phyloP scores from a whole-genome alignment of 2,113 vertebrate genomes.

The Callithrix jacchus region DNA sequence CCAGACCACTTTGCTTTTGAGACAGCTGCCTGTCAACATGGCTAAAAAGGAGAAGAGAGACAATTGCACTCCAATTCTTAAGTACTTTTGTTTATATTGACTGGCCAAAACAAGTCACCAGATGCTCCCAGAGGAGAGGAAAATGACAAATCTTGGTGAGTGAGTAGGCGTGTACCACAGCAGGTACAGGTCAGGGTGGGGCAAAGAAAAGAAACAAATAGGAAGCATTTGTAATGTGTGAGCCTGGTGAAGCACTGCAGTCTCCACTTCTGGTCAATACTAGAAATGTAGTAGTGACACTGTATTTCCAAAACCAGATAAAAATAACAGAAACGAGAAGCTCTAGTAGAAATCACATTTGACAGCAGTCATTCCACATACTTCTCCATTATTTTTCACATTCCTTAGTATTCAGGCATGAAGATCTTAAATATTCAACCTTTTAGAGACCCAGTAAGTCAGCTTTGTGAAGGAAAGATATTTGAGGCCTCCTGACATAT shows the following conservation, averaged over 20 bases:
- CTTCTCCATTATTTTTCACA: background rate
- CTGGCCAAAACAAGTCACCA: background rate
- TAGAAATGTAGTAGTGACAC: background rate
- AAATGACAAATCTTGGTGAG: background rate
- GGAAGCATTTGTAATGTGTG: background rate
- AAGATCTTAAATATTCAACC: conserved; percentile 3
- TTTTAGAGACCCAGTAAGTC: background rate
- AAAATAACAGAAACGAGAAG: background rate
- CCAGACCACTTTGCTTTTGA: background rate
- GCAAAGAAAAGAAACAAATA: background rate
- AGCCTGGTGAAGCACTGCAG: background rate
- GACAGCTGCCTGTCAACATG: background rate
- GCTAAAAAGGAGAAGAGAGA: background rate
- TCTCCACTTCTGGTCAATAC: background rate
- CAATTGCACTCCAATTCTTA: background rate
- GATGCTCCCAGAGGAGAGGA: background rate
- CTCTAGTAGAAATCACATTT: background rate
- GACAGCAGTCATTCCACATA: background rate
- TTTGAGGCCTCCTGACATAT: background rate
- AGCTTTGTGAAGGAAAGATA: background rate
- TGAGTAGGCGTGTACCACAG: background rate
- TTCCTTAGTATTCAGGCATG: background rate
- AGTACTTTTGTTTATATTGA: background rate
- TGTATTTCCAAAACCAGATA: background rate
- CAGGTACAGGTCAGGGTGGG: background rate